Percentiles rank a stretch among this genome's conserved stretches.
Evolutionary conservation across 2,888 invertebrate species (phyloP).

Genomic region (Pterostichus madidus): DNA sequence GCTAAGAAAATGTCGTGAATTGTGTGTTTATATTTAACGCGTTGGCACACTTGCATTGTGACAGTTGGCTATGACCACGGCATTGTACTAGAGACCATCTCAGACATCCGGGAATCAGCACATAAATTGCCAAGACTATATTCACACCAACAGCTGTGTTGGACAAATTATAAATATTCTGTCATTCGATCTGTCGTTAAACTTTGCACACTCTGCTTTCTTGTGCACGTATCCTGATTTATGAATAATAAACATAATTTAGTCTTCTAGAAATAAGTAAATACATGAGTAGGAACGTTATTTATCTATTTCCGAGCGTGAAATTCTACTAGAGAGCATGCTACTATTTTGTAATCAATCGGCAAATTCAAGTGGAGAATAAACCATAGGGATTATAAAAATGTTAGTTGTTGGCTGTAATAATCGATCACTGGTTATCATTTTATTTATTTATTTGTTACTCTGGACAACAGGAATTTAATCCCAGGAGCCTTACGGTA

Average conservation of each 20-base stretch:
- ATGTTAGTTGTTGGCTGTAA: too few relatives aligned
- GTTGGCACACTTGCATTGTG: constrained; percentile 22
- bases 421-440: too few relatives aligned
- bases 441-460: too few relatives aligned
- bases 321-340: too few relatives aligned
- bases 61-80: constrained; percentile 7
- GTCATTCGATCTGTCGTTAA: background rate
- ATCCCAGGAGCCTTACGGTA: too few relatives aligned
- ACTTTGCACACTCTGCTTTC: background rate
- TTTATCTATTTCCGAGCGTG: too few relatives aligned
- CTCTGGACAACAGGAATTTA: too few relatives aligned
- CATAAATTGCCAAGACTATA: constrained; percentile 46
- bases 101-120: background rate
- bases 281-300: too few relatives aligned
- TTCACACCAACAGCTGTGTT: constrained; percentile 16
- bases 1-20: background rate
- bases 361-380: too few relatives aligned
- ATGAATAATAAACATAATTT: background rate
- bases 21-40: constrained; percentile 25
- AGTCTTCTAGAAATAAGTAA: too few relatives aligned
- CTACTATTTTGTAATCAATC: too few relatives aligned
- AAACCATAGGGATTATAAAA: too few relatives aligned
- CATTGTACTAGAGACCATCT: background rate
- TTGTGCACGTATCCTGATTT: background rate
- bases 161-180: constrained; percentile 1